Evolutionary conservation across 1,140 invertebrate species (phyloP).

Genomic region (Bemisia tabaci): DNA sequence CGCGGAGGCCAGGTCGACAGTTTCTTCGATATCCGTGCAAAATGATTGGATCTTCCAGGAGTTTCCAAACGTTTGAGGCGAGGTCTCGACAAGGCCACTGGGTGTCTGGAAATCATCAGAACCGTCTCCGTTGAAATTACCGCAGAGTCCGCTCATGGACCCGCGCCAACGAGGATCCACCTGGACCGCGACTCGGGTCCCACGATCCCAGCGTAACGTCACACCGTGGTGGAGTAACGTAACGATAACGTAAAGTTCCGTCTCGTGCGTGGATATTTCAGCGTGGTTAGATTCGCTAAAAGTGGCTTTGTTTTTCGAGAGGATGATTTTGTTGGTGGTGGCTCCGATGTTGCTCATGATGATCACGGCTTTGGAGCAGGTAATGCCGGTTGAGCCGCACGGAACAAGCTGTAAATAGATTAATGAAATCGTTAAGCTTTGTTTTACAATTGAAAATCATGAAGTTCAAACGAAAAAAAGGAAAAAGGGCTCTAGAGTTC

Average conservation of each 20-base stretch:
- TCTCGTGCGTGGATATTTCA: conserved; percentile 24
- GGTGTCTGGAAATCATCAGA: conserved; percentile 73
- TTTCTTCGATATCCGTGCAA: neutral
- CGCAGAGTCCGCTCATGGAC: conserved; percentile 70
- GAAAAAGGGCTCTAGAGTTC: too few species aligned
- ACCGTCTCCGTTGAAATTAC: conserved; percentile 75
- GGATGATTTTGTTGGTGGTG: conserved; percentile 43
- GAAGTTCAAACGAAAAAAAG: too few species aligned
- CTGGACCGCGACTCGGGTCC: conserved; percentile 65
- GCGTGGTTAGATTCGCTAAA: neutral
- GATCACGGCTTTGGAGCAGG: conserved; percentile 71
- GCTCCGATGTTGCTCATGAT: conserved; percentile 35
- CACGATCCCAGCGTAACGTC: conserved; percentile 73
- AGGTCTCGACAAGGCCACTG: conserved; percentile 49
- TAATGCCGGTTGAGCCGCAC: conserved; percentile 71
- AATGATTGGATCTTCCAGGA: conserved; percentile 68
- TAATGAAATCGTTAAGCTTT: too few species aligned
- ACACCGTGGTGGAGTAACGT: conserved; percentile 63
- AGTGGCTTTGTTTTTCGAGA: conserved; percentile 35
- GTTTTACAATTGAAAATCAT: too few species aligned
- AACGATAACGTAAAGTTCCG: conserved; percentile 62
- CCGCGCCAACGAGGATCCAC: conserved; percentile 57
- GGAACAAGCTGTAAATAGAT: conserved; percentile 49
- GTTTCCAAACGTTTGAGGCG: conserved; percentile 62
- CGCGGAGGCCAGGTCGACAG: conserved; percentile 37